These are phyloP conservation scores for Drosophila guanche DNA, from an alignment of 1,140 invertebrate species.

Conservation along the genomic window DNA sequence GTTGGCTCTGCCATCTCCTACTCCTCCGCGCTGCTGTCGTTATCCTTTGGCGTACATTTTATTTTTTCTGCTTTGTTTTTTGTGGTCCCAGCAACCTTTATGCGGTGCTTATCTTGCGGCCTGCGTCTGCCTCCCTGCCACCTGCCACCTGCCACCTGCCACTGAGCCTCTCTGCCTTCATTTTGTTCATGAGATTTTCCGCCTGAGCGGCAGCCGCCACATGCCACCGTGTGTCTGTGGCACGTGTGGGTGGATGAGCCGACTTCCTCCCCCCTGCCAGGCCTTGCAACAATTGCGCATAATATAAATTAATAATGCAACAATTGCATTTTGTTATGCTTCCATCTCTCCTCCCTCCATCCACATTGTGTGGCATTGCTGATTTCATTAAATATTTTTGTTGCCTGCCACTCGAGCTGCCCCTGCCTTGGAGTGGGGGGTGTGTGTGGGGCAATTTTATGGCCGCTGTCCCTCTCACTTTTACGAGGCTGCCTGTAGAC, in stretches of 20 bases:
- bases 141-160: conserved; percentile 6
- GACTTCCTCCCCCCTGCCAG: conserved; percentile 14
- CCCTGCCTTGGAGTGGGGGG: conserved; percentile 25
- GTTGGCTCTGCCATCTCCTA: conserved; percentile 46
- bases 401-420: conserved; percentile 31
- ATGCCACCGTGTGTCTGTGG: conserved; percentile 20
- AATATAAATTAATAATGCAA: conserved; percentile 83
- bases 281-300: conserved; percentile 71
- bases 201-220: conserved; percentile 47
- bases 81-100: conserved; percentile 56
- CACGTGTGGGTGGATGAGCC: not conserved
- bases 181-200: conserved; percentile 63
- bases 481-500: conserved; percentile 59
- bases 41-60: conserved; percentile 33
- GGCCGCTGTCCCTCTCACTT: conserved; percentile 41
- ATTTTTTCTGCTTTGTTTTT: conserved; percentile 20
- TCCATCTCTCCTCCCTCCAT: conserved; percentile 7
- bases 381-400: conserved; percentile 82
- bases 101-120: conserved; percentile 62
- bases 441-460: conserved; percentile 39
- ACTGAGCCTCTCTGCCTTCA: conserved; percentile 20
- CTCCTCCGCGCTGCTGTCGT: conserved; percentile 14
- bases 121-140: conserved; percentile 30
- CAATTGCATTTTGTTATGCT: conserved; percentile 78
- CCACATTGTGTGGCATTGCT: conserved; percentile 45